These are phyloP conservation scores for Acomys russatus DNA, from an alignment of 2,797 vertebrate species.

Conservation along the genomic window DNA sequence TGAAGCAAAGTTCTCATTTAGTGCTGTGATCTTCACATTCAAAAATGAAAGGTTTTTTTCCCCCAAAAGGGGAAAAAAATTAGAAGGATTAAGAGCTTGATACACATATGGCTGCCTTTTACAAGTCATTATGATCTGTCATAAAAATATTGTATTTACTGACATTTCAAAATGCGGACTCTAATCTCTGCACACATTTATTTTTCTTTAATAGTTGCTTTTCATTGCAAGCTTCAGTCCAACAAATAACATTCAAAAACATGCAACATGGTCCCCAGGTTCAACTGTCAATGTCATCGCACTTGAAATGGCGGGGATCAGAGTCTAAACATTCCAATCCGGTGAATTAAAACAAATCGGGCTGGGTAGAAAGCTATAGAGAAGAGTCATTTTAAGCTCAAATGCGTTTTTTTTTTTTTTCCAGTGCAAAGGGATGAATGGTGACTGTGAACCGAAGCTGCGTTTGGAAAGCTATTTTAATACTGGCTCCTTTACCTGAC, in stretches of 20 bases:
- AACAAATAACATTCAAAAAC: constrained; percentile 80
- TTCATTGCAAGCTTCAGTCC: constrained; percentile 79
- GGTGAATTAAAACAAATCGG: constrained; percentile 71
- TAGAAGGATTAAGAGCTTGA: constrained; percentile 82
- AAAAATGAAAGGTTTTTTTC: constrained; percentile 62
- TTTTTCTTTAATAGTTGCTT: constrained; percentile 88
- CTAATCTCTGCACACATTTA: constrained; percentile 87
- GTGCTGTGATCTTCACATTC: constrained; percentile 51
- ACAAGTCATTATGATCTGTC: constrained; percentile 86
- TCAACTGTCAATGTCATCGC: constrained; percentile 74
- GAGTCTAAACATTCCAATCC: constrained; percentile 73
- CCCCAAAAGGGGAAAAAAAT: constrained; percentile 43
- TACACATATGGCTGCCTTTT: constrained; percentile 85
- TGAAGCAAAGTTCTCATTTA: constrained; percentile 58
- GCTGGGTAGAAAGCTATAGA: constrained; percentile 75
- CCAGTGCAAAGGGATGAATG: constrained; percentile 71
- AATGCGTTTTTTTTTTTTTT: constrained; percentile 68
- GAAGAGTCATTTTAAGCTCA: constrained; percentile 74
- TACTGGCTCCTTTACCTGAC: constrained; percentile 67
- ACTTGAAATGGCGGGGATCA: constrained; percentile 78
- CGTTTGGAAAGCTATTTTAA: constrained; percentile 75
- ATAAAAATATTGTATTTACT: constrained; percentile 89
- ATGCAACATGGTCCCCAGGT: constrained; percentile 69
- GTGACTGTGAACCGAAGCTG: constrained; percentile 67
- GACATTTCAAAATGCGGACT: constrained; percentile 88